A percentile compares a stretch with the other conserved stretches of the same genome.
Evolutionary conservation across 2,888 invertebrate genomes (phyloP).

Genomic region (Brachyptera risi): DNA sequence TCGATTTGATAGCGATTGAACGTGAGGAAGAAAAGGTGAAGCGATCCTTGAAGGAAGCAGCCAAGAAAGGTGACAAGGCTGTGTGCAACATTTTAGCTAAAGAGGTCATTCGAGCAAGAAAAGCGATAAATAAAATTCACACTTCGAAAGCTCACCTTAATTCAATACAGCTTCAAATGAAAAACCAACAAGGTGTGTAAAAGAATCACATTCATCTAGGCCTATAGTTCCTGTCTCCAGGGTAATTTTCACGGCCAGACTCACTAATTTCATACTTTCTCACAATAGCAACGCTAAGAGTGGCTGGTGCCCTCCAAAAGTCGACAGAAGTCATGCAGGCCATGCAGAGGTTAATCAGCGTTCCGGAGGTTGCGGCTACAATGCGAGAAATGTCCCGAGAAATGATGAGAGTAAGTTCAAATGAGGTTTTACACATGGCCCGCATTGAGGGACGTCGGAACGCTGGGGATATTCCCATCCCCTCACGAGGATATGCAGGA

Average conservation of each 20-base stretch:
- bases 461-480: no score
- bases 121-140: constrained; percentile 86
- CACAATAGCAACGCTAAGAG: constrained; percentile 77
- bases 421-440: no score
- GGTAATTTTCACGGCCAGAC: background rate
- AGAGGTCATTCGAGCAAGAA: constrained; percentile 83
- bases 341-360: constrained; percentile 86
- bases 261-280: background rate
- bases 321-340: constrained; percentile 98
- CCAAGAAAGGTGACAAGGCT: constrained; percentile 90
- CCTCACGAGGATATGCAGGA: no score
- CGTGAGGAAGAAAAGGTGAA: constrained; percentile 97
- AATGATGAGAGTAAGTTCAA: constrained; percentile 79
- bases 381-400: constrained; percentile 98
- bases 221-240: background rate
- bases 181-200: constrained; percentile 83
- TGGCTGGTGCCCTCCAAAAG: constrained; percentile 88
- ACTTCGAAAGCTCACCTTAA: constrained; percentile 96
- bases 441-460: no score
- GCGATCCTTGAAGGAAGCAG: constrained; percentile 88
- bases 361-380: constrained; percentile 91
- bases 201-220: background rate
- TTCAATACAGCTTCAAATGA: constrained; percentile 95
- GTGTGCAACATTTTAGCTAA: constrained; percentile 91
- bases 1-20: constrained; percentile 71